These are phyloP conservation scores for Heliconius himera DNA, from an alignment of 1,140 invertebrate species.

Conservation along the genomic window DNA sequence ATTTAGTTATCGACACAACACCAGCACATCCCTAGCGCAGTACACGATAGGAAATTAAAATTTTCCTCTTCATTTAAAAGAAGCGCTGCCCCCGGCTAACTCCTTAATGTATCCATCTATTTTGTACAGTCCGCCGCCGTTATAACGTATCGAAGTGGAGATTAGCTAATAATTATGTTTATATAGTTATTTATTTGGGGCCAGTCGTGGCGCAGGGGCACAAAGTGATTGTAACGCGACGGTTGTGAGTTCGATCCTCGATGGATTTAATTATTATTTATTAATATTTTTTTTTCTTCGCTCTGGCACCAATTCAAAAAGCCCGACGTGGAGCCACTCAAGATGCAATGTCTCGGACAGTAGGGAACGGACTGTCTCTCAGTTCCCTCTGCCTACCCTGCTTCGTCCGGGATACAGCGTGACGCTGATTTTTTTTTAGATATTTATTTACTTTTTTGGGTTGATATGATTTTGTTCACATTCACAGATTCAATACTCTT, in stretches of 20 bases:
- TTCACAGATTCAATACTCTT: too few species aligned
- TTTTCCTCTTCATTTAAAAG: slow-evolving; percentile 82
- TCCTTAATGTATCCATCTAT: slow-evolving; percentile 79
- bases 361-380: neutral
- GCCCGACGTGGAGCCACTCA: too few species aligned
- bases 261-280: too few species aligned
- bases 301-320: too few species aligned
- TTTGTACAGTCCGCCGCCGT: slow-evolving; percentile 17
- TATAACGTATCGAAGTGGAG: neutral
- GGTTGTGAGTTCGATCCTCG: too few species aligned
- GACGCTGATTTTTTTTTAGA: too few species aligned
- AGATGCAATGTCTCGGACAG: neutral
- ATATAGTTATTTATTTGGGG: slow-evolving; percentile 12
- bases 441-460: too few species aligned
- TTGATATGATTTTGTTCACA: too few species aligned
- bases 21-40: slow-evolving; percentile 54
- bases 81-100: slow-evolving; percentile 76
- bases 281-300: too few species aligned
- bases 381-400: neutral
- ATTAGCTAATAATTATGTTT: slow-evolving; percentile 13
- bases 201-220: too few species aligned
- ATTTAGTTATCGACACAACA: slow-evolving; percentile 35
- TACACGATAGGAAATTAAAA: slow-evolving; percentile 81
- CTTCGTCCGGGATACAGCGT: neutral
- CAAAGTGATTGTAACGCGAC: too few species aligned